Percentiles rank a stretch among this genome's conserved stretches.
Evolutionary conservation across 2,888 invertebrate species (phyloP).

Genomic region (Drosophila diplacantha): DNA sequence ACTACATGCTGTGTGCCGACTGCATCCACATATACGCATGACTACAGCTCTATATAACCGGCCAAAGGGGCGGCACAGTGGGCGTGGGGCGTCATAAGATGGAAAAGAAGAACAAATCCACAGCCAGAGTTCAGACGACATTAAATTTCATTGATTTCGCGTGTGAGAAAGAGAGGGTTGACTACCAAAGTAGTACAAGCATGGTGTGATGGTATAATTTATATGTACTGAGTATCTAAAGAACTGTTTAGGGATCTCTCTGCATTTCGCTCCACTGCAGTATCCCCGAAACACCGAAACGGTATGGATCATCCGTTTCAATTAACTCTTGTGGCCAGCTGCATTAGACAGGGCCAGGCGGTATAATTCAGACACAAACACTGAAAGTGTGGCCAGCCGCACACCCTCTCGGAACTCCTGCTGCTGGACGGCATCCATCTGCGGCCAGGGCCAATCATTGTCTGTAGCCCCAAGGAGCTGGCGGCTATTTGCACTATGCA

Average conservation of each 20-base stretch:
- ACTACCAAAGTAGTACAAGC: too few relatives aligned
- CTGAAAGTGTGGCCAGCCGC: conserved; percentile 74
- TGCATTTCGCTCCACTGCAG: conserved; percentile 45
- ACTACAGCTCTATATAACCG: conserved; percentile 7
- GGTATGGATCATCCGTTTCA: conserved; percentile 50
- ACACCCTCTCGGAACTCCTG: conserved; percentile 73
- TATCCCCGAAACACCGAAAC: conserved; percentile 4
- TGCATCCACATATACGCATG: conserved; percentile 1
- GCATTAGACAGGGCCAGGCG: conserved; percentile 42
- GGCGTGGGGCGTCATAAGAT: conserved; percentile 44
- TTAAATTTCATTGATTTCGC: conserved; percentile 4
- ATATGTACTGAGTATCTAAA: background rate
- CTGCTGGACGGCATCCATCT: conserved; percentile 13
- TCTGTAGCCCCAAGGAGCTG: conserved; percentile 64
- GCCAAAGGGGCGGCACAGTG: conserved; percentile 53
- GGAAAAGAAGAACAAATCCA: conserved; percentile 22
- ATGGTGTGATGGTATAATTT: background rate
- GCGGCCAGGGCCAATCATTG: conserved; percentile 26
- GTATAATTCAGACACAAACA: conserved; percentile 53
- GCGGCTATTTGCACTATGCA: conserved; percentile 66
- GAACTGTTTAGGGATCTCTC: background rate
- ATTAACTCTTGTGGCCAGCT: conserved; percentile 39
- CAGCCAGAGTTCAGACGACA: conserved; percentile 12
- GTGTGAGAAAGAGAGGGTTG: background rate
- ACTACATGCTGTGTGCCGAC: conserved; percentile 59